Percentiles rank a stretch among this genome's conserved stretches.
phyloP scores from a whole-genome alignment of 1,140 invertebrate species.

The Cherax quadricarinatus region DNA sequence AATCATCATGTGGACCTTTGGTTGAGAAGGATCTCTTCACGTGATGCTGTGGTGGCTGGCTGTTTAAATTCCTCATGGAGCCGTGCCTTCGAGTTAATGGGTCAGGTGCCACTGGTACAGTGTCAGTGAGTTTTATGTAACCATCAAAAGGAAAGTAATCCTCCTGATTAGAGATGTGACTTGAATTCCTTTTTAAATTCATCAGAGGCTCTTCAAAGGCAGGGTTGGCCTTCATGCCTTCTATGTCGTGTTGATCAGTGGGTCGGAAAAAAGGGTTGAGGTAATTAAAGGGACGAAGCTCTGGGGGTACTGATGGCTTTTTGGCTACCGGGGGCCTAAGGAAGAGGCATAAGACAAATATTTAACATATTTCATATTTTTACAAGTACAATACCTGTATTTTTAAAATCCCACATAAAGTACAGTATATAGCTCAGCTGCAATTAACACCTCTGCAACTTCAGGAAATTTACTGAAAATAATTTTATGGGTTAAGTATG shows the following conservation, averaged over 20 bases:
- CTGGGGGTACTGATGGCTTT: slow-evolving; percentile 39
- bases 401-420: too few relatives aligned
- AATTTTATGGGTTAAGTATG: too few relatives aligned
- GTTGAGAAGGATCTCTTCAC: slow-evolving; percentile 27
- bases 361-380: not conserved
- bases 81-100: not conserved
- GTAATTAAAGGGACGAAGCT: slow-evolving; percentile 66
- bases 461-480: too few relatives aligned
- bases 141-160: slow-evolving; percentile 32
- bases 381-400: too few relatives aligned
- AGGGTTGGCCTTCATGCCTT: slow-evolving; percentile 55
- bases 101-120: not conserved
- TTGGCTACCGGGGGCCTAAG: slow-evolving; percentile 18
- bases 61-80: slow-evolving; percentile 12
- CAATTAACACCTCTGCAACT: too few relatives aligned
- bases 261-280: slow-evolving; percentile 65
- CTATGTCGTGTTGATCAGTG: slow-evolving; percentile 49
- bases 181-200: not conserved
- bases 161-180: not conserved
- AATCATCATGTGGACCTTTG: not conserved
- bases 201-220: not conserved
- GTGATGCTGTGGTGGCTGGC: not conserved
- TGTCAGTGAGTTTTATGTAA: not conserved
- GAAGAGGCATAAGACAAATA: not conserved
- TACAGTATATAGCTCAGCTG: too few relatives aligned